Conservation (phyloP, 1,140 invertebrate genomes). For the Neoseiulus cucumeris region DNA sequence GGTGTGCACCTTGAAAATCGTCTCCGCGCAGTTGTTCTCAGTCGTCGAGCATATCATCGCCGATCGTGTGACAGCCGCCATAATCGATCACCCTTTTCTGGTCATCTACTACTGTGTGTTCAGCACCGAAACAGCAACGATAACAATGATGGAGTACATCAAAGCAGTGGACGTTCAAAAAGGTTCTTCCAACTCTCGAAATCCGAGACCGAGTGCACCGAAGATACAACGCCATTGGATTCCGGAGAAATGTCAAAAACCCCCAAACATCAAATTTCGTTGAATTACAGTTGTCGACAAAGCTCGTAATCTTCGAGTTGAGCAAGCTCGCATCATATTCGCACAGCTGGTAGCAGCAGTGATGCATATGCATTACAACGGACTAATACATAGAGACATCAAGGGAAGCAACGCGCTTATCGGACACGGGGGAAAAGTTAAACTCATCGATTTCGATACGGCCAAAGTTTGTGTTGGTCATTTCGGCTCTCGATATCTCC, state of each 20-base stretch:
- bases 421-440: not conserved
- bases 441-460: constrained; percentile 4
- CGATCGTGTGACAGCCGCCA: not conserved
- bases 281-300: not conserved
- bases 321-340: not conserved
- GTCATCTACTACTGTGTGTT: not conserved
- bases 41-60: not conserved
- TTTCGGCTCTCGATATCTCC: not conserved
- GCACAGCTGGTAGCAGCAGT: not conserved
- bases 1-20: constrained; percentile 1
- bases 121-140: not conserved
- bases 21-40: not conserved
- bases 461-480: not conserved
- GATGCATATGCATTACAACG: constrained; percentile 4
- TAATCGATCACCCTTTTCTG: not conserved
- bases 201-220: too few relatives aligned
- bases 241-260: not conserved
- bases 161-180: constrained; percentile 4
- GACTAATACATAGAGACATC: constrained; percentile 5
- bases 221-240: not conserved
- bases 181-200: not conserved
- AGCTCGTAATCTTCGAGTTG: not conserved
- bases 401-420: not conserved
- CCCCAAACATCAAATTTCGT: not conserved
- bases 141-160: not conserved